Evolutionary conservation across 2,888 invertebrate genomes (phyloP), one percentile per base, ranked within the genome.

Genomic region (Aricia artaxerxes): DNA sequence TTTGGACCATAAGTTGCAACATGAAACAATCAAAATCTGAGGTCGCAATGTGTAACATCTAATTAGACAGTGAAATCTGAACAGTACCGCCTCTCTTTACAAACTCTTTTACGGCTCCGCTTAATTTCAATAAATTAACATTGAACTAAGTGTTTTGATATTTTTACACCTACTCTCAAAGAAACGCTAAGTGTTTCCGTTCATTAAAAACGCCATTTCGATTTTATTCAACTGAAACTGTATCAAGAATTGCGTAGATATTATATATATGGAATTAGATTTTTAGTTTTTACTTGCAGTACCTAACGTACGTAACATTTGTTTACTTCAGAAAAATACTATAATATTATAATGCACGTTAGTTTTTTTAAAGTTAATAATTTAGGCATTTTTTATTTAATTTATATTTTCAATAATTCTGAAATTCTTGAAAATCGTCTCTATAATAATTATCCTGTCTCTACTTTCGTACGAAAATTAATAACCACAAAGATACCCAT

Each of bases 151-250:
- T 75, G 75, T 75, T 75, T 31, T 49, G 49, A 49, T 75, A 49
- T 75, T 75, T 73, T 53, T 31, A 75, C 44, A 6, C 49, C 49
- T 49, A 49, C 44, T 75, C 49, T 75, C 75, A 75, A 75, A 75
- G 49, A 75, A n/a, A 75, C 73, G 49, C 2, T 75, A 75, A 49
- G 75, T 75, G 75, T 13, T 49, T 49, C 75, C 75, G 49, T 49
- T 49, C 75, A 49, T 75, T 75, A 75, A 49, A n/a, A 24, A 49
- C 24, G 24, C 75, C 16, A 75, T 49, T 49, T 49, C 1, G 1
- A 3, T 69, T 69, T 69, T 69, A 69, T 69, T 69, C 13, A 13
- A 16, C 35, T 69, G 69, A 35, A 38, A 69, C 16, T 2, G 35
- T 35, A 31, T 2, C 24, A 64, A 31, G 11, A 4, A 31, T 31